These are phyloP conservation scores for Lasioglossum albipes DNA, from an alignment of 1,140 invertebrate genomes.

Conservation along the genomic window DNA sequence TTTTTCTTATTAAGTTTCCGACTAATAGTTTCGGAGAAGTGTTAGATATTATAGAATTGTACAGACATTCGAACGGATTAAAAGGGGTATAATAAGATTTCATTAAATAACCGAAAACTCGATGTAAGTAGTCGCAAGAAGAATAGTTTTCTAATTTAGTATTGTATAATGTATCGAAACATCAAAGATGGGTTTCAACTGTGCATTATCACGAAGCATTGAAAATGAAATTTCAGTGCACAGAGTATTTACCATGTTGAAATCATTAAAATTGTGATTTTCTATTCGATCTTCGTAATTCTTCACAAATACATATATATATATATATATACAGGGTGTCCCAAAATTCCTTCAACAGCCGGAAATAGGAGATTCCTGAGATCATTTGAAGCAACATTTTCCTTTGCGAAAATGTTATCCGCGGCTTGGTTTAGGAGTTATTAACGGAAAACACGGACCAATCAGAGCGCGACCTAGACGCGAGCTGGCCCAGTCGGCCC, in stretches of 20 bases:
- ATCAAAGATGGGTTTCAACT: neutral
- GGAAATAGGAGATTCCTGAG: too few species aligned
- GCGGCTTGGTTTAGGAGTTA: too few species aligned
- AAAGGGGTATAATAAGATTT: neutral
- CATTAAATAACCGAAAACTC: neutral
- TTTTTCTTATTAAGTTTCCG: neutral
- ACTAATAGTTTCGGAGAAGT: neutral
- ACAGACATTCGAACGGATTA: neutral
- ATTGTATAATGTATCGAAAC: neutral
- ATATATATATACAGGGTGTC: too few species aligned
- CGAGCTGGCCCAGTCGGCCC: too few species aligned
- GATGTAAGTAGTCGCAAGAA: neutral
- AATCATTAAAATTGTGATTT: neutral
- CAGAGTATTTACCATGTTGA: constrained; percentile 4
- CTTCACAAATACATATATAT: constrained; percentile 13
- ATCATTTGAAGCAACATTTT: too few species aligned
- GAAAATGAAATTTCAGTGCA: neutral
- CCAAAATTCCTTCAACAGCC: too few species aligned
- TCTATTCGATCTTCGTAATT: constrained; percentile 1
- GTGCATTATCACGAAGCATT: neutral
- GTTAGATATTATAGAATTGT: neutral
- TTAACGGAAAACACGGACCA: too few species aligned
- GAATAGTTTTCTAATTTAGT: constrained; percentile 15
- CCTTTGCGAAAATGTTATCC: too few species aligned
- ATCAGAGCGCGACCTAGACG: too few species aligned